Base-by-base conservation (phyloP, 2,888 invertebrate species). In the Clepsis dumicolana region DNA sequence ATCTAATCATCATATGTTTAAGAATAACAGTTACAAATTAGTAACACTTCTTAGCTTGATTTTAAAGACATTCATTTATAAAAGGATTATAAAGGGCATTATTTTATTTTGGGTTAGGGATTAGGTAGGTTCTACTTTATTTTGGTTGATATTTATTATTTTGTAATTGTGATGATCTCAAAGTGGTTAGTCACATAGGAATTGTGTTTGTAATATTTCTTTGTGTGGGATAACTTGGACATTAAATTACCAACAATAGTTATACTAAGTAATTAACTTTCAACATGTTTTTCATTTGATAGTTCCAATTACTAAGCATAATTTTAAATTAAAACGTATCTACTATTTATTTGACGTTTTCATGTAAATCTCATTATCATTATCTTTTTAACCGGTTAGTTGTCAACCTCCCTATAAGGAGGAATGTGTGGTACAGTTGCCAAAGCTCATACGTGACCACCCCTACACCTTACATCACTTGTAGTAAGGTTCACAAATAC, bases 121-220 rank as follows among this genome's bases (percentile, higher is more conserved):
- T 24, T 29, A 16, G 10, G n/a, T n/a, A n/a, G n/a, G n/a, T n/a
- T n/a, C 21, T n/a, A 38, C 27, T 38, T 48, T 61, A 59, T 59
- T 61, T 60, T 62, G 21, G 61, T 54, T 63, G 32, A 27, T 67
- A 41, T 67, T 67, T 70, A 67, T 70, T 56, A 41, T 67, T 38
- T 62, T 62, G 48, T 27, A 54, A 18, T 25, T 60, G 41, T 64
- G 41, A 67, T 67, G 70, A 70, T 70, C 70, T 70, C 70, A 70
- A 59, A 52, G 53, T 59, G 52, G 38, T 41, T 57, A 56, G 52
- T 44, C 57, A 63, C 68, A 59, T 59, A 18, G 29, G 48, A 53
- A 59, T 64, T 14, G 57, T 59, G 57, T 56, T 41, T 50, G 27
- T 50, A 48, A 35, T 57, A 29, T 27, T 14, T 57, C 27, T 16